phyloP scores from a whole-genome alignment of 2,797 vertebrate genomes.

The Bradypodion ventrale region DNA sequence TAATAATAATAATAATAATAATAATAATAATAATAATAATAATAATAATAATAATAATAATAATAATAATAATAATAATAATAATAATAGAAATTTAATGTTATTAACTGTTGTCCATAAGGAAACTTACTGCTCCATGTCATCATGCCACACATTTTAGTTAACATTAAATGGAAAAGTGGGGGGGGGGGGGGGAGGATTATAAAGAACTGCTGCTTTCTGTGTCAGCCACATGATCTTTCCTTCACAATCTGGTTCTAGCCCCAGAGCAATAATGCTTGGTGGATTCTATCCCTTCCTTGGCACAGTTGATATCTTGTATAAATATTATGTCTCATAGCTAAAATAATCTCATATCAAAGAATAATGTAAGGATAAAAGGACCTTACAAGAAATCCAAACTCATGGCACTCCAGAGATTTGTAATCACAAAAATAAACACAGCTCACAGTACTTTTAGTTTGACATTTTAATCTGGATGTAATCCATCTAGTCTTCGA shows the following conservation, averaged over 20 bases:
- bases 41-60: too few species aligned
- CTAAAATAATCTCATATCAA: slow-evolving; percentile 18
- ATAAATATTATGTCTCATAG: slow-evolving; percentile 20
- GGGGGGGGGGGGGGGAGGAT: neutral
- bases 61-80: too few species aligned
- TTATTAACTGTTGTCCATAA: neutral
- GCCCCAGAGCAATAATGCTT: neutral
- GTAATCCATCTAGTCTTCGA: slow-evolving; percentile 5
- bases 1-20: too few species aligned
- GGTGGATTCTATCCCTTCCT: neutral
- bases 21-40: too few species aligned
- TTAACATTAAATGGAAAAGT: neutral
- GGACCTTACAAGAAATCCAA: neutral
- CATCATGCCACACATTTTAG: neutral
- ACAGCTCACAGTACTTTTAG: slow-evolving; percentile 10
- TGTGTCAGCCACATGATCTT: neutral
- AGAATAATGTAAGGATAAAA: slow-evolving; percentile 3
- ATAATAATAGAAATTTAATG: too few species aligned
- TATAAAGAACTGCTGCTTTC: neutral
- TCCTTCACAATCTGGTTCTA: neutral
- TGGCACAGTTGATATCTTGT: neutral
- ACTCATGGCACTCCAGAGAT: neutral
- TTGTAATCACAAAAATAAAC: slow-evolving; percentile 23
- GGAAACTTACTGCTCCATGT: neutral
- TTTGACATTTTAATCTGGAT: slow-evolving; percentile 22